phyloP scores from a whole-genome alignment of 2,888 invertebrate genomes.

The Lucinisca nassula region DNA sequence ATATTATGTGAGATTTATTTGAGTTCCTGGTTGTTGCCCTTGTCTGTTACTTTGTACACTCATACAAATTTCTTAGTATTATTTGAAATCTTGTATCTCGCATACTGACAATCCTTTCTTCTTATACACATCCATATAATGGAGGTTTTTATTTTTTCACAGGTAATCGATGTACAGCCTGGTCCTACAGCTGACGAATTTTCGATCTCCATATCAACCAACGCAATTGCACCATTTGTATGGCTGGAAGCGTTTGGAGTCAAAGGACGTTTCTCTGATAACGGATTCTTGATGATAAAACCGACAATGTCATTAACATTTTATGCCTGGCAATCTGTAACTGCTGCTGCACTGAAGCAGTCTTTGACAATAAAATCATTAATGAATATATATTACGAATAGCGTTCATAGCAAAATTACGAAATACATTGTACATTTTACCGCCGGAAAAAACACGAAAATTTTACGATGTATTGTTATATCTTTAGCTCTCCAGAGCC shows the following conservation, averaged over 20 bases:
- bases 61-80: no score
- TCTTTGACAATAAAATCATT: constrained; percentile 73
- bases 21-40: no score
- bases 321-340: constrained; percentile 70
- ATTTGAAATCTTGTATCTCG: no score
- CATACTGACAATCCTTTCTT: no score
- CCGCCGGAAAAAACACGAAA: no score
- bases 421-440: no score
- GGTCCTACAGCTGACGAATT: constrained; percentile 44
- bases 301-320: constrained; percentile 72
- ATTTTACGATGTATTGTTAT: neutral
- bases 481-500: neutral
- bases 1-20: no score
- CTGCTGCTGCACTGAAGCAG: constrained; percentile 34
- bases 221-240: constrained; percentile 84
- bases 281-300: constrained; percentile 91
- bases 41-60: no score
- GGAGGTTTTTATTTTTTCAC: constrained; percentile 37
- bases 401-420: neutral
- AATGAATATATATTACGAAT: constrained; percentile 71
- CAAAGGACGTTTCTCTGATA: constrained; percentile 92
- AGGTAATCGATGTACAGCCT: constrained; percentile 71
- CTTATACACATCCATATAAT: no score
- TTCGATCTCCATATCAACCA: constrained; percentile 76
- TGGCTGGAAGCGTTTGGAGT: constrained; percentile 84